Evolutionary conservation across 2,888 invertebrate genomes (phyloP).

Genomic region (Lamellibrachia columna): DNA sequence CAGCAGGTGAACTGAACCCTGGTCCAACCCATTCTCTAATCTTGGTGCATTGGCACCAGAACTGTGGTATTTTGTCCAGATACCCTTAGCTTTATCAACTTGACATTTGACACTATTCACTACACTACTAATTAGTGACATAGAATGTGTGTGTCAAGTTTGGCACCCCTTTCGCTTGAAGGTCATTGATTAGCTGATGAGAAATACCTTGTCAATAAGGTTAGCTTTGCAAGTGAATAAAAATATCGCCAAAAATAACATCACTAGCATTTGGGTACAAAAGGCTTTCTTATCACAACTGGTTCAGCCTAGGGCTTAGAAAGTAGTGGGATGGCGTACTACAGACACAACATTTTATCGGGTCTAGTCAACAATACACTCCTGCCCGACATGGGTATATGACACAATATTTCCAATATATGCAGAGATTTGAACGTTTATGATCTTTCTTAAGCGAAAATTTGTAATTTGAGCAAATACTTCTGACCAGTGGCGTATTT

Average conservation of each 20-base stretch:
- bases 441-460: too few species aligned
- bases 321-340: background rate
- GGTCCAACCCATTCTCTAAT: too few species aligned
- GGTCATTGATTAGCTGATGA: background rate
- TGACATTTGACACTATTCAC: background rate
- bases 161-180: background rate
- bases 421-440: too few species aligned
- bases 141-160: background rate
- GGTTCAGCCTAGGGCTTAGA: background rate
- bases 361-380: too few species aligned
- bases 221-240: background rate
- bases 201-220: background rate
- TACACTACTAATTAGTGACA: background rate
- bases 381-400: too few species aligned
- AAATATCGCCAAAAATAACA: background rate
- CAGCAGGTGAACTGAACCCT: too few species aligned
- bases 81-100: background rate
- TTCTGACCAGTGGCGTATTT: too few species aligned
- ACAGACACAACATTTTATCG: too few species aligned
- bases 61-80: background rate
- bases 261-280: background rate
- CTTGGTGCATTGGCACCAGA: too few species aligned
- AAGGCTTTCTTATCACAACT: background rate
- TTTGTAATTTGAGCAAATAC: too few species aligned
- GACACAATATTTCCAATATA: too few species aligned